phyloP scores from a whole-genome alignment of 2,113 vertebrate genomes.

The Carassius gibelio region DNA sequence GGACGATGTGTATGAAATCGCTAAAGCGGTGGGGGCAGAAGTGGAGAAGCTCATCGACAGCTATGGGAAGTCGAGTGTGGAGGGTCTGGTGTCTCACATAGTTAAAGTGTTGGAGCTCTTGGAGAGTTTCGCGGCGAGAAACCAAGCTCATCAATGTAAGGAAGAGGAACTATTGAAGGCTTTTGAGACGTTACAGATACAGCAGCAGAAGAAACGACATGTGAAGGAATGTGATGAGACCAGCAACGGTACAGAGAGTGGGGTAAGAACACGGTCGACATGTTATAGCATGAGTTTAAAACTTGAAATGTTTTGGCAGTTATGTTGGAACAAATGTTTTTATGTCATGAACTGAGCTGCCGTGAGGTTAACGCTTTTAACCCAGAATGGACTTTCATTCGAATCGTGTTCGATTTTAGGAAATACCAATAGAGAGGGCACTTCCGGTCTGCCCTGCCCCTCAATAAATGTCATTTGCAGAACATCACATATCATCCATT shows the following conservation, averaged over 20 bases:
- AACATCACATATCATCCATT: neutral
- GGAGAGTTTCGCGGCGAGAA: conserved; percentile 79
- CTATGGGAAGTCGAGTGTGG: conserved; percentile 83
- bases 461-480: neutral
- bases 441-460: neutral
- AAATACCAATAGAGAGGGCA: neutral
- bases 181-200: conserved; percentile 72
- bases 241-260: conserved; percentile 54
- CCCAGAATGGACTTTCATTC: neutral
- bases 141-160: conserved; percentile 56
- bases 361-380: neutral
- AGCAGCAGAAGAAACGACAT: conserved; percentile 67
- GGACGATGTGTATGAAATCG: conserved; percentile 86
- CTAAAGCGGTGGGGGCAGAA: conserved; percentile 84
- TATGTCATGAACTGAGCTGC: neutral
- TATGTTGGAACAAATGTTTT: neutral
- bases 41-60: conserved; percentile 83
- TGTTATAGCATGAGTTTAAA: neutral
- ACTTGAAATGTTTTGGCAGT: neutral
- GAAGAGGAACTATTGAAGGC: conserved; percentile 76
- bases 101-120: conserved; percentile 88
- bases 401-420: neutral
- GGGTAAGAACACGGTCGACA: conserved; percentile 61
- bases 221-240: conserved; percentile 61
- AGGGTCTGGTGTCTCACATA: conserved; percentile 83